Evolutionary conservation across 2,797 vertebrate genomes (phyloP).

Genomic region (Gymnodraco acuticeps): DNA sequence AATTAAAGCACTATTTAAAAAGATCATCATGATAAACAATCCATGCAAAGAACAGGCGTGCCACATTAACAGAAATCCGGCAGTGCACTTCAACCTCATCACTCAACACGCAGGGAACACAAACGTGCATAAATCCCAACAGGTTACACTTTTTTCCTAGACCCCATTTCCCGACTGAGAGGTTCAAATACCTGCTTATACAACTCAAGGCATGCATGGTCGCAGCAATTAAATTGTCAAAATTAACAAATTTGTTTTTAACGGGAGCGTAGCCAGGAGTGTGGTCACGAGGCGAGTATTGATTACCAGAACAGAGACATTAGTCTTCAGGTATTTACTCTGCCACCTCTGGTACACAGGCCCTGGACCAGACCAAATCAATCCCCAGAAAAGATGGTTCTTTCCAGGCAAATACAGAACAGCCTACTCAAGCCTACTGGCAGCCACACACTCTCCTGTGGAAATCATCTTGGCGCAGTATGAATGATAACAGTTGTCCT

Average conservation of each 20-base stretch:
- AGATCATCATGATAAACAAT: slow-evolving; percentile 17
- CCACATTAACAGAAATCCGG: slow-evolving; percentile 43
- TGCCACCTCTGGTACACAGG: slow-evolving; percentile 92
- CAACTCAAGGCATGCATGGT: slow-evolving; percentile 90
- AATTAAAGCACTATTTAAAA: slow-evolving; percentile 22
- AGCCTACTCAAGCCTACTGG: slow-evolving; percentile 78
- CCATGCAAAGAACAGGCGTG: slow-evolving; percentile 23
- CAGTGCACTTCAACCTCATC: slow-evolving; percentile 63
- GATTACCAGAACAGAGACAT: slow-evolving; percentile 96
- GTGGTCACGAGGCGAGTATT: slow-evolving; percentile 95
- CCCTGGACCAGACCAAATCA: slow-evolving; percentile 91
- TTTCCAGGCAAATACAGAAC: slow-evolving; percentile 89
- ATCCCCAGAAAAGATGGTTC: slow-evolving; percentile 91
- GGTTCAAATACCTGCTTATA: slow-evolving; percentile 83
- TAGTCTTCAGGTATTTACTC: slow-evolving; percentile 99
- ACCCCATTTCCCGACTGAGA: slow-evolving; percentile 64
- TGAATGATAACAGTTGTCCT: slow-evolving; percentile 82
- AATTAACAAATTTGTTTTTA: slow-evolving; percentile 99
- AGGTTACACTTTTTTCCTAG: slow-evolving; percentile 72
- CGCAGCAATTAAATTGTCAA: slow-evolving; percentile 99
- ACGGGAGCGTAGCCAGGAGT: slow-evolving; percentile 96
- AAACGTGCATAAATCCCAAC: slow-evolving; percentile 73
- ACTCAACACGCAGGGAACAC: slow-evolving; percentile 70
- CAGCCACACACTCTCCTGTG: slow-evolving; percentile 67
- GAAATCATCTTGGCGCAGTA: slow-evolving; percentile 78